Evolutionary conservation across 2,888 invertebrate species (phyloP), one percentile per base, ranked within the genome.

Genomic region (Pristionchus mayeri): DNA sequence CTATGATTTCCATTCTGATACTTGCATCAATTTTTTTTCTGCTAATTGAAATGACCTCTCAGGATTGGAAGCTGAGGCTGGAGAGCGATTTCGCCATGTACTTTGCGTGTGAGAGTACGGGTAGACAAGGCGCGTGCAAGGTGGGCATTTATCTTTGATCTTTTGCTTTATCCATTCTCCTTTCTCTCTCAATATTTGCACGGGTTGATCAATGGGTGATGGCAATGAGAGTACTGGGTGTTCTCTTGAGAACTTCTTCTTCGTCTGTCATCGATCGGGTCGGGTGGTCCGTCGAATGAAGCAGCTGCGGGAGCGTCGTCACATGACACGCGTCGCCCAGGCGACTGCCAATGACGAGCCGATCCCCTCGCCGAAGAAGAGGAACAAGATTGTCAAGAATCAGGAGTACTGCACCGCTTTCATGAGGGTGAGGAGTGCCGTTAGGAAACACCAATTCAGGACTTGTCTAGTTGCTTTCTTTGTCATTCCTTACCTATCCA

Each of bases 31-130:
- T 63, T 34, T 63, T 27, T 27, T 30, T 63, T 34, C 63, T 54
- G 4, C 3, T 63, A n/a, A n/a, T n/a, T n/a, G n/a, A n/a, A n/a
- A n/a, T n/a, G n/a, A n/a, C 21, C 54, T 16, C 21, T 54, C 57
- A 80, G 80, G 80, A 80, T 24, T 80, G 80, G 80, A 80, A 80
- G 40, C 21, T 21, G 24, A 37, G 54, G 16, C 80, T 80, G 37
- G 80, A 80, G 27, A 27, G 24, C 6, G 54, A 37, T 16, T 40
- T 44, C 57, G 27, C n/a, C 54, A 80, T 57, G 80, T 57, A 57
- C 24, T 80, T 27, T 50, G 11, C 80, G 21, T 80, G 80, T 27
- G 80, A 80, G 37, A 27, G 50, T 16, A 80, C 80, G 54, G 27
- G 18, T 7, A 37, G 13, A 11, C 54, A 37, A 18, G 57, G 40